A percentile compares a stretch with the other conserved stretches of the same genome.
phyloP scores from a whole-genome alignment of 2,113 vertebrate genomes.

The Rhegmatorhina hoffmannsi region DNA sequence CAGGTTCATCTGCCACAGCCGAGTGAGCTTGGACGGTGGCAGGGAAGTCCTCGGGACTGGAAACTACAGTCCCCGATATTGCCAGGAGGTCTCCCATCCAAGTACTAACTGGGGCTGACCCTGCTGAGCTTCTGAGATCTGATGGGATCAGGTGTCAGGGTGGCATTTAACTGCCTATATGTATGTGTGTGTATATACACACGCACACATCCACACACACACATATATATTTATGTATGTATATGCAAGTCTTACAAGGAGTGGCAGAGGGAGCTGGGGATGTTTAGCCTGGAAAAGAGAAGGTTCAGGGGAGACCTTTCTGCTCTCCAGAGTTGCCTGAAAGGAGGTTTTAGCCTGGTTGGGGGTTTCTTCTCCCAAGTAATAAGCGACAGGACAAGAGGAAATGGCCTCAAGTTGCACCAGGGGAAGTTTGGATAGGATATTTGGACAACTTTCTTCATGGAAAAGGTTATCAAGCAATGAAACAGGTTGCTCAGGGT shows the following conservation, averaged over 20 bases:
- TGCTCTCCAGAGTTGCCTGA: rapidly evolving
- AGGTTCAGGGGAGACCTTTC: not conserved
- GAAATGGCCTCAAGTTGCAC: not conserved
- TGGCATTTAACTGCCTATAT: too few relatives aligned
- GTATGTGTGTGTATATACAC: too few relatives aligned
- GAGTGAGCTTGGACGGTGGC: too few relatives aligned
- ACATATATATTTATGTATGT: not conserved
- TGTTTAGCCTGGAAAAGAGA: not conserved
- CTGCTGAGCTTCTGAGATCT: too few relatives aligned
- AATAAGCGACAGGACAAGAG: rapidly evolving
- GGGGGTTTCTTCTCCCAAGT: not conserved
- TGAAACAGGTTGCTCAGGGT: not conserved
- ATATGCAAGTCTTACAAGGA: not conserved
- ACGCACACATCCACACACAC: too few relatives aligned
- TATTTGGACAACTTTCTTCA: not conserved
- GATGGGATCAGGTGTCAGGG: too few relatives aligned
- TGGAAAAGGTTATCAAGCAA: not conserved
- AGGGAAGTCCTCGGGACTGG: too few relatives aligned
- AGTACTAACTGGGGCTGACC: too few relatives aligned
- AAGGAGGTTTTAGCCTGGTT: not conserved
- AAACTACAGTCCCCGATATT: too few relatives aligned
- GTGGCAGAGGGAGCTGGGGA: not conserved
- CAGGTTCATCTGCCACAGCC: too few relatives aligned
- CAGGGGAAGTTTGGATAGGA: not conserved
- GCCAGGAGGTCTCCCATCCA: too few relatives aligned